Conservation (phyloP, 2,888 invertebrate species). For the Homarus gammarus region DNA sequence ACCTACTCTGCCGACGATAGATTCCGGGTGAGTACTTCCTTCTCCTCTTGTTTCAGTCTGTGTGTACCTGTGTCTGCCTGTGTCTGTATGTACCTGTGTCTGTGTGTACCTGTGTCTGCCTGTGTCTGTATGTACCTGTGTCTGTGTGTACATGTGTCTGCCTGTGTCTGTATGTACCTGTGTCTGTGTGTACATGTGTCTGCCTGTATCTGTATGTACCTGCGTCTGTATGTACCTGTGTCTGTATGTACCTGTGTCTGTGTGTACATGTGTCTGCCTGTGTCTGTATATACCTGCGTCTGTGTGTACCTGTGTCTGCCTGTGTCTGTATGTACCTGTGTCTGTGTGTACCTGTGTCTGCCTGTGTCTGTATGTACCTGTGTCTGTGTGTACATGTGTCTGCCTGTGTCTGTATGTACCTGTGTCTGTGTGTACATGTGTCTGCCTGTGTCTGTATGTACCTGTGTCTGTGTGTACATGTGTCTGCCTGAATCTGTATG, state of each 20-base stretch:
- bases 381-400: no score
- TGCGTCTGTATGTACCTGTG: not conserved
- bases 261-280: not conserved
- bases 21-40: constrained; percentile 55
- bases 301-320: not conserved
- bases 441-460: no score
- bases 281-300: not conserved
- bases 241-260: not conserved
- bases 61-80: no score
- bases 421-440: not conserved
- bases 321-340: not conserved
- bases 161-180: not conserved
- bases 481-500: no score
- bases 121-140: no score
- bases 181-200: no score
- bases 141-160: not conserved
- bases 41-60: no score
- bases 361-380: not conserved
- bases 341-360: not conserved
- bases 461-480: no score
- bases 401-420: not conserved
- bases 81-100: no score
- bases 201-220: not conserved
- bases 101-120: no score
- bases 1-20: constrained; percentile 70